Evolutionary conservation across 1,140 invertebrate genomes (phyloP).

Genomic region (Elymnias hypermnestra): DNA sequence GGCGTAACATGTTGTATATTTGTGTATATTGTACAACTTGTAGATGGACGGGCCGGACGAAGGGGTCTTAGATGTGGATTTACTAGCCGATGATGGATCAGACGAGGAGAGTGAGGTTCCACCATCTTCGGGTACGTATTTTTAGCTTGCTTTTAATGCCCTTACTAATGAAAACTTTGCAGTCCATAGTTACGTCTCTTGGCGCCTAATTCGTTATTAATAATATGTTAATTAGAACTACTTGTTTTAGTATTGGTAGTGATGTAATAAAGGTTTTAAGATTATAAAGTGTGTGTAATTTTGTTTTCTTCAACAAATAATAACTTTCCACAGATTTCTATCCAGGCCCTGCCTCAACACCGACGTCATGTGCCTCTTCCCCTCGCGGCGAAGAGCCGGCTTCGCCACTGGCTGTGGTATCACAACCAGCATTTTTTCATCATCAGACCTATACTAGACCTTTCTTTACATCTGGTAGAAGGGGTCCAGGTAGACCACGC

Average conservation of each 20-base stretch:
- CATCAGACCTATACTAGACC: conserved; percentile 55
- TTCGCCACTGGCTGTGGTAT: conserved; percentile 51
- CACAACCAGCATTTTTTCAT: conserved; percentile 55
- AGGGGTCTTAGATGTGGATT: conserved; percentile 65
- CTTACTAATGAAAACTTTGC: too few relatives aligned
- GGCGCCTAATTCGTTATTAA: too few relatives aligned
- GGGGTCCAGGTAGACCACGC: conserved; percentile 83
- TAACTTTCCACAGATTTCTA: conserved; percentile 56
- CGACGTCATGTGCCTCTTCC: conserved; percentile 77
- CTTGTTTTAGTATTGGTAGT: too few relatives aligned
- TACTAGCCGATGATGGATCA: conserved; percentile 68
- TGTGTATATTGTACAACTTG: conserved; percentile 27
- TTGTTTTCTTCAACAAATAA: too few relatives aligned
- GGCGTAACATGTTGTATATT: too few relatives aligned
- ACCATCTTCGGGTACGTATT: conserved; percentile 61
- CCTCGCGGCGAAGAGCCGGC: conserved; percentile 74
- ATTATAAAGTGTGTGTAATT: too few relatives aligned
- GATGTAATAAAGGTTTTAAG: too few relatives aligned
- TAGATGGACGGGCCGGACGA: conserved; percentile 71
- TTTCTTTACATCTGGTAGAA: conserved; percentile 77
- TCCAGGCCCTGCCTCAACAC: conserved; percentile 75
- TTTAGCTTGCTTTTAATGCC: too few relatives aligned
- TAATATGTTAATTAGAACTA: too few relatives aligned
- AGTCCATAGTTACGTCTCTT: too few relatives aligned
- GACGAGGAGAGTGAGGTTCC: conserved; percentile 71